Evolutionary conservation across 1,140 invertebrate genomes (phyloP).

Genomic region (Trypoxylus dichotomus): DNA sequence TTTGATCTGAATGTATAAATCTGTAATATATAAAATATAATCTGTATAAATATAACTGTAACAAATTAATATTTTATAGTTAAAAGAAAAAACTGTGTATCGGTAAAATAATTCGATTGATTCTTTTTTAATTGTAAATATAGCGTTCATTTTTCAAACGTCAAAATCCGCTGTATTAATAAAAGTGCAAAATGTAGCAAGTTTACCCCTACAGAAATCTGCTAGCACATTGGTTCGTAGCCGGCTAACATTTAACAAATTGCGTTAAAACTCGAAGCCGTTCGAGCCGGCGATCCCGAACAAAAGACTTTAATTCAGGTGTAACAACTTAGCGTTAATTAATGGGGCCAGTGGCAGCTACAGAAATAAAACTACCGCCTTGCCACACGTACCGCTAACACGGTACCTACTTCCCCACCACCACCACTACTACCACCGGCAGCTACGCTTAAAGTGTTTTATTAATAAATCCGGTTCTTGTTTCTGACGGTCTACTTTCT

Average conservation of each 20-base stretch:
- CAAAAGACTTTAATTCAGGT: slow-evolving; percentile 23
- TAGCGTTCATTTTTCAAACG: too few species aligned
- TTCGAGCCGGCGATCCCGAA: slow-evolving; percentile 14
- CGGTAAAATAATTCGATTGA: too few species aligned
- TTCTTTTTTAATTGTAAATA: too few species aligned
- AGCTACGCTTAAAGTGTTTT: neutral
- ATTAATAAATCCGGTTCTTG: slow-evolving; percentile 18
- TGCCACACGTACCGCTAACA: neutral
- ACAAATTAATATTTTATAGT: too few species aligned
- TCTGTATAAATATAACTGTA: too few species aligned
- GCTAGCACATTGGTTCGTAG: neutral
- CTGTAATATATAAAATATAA: too few species aligned
- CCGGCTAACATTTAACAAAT: neutral
- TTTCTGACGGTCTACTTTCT: neutral
- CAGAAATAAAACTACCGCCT: slow-evolving; percentile 10
- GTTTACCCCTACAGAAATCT: too few species aligned
- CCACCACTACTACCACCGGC: neutral
- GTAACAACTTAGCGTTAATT: slow-evolving; percentile 20
- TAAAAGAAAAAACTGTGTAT: too few species aligned
- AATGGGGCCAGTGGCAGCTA: slow-evolving; percentile 8
- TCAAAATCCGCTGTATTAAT: too few species aligned
- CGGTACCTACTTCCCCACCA: neutral
- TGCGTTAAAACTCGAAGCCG: slow-evolving; percentile 16
- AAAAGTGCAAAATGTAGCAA: too few species aligned
- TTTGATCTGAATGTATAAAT: too few species aligned